Conservation (phyloP, 2,797 vertebrate species). For the Lepidocolaptes lacrymiger region DNA sequence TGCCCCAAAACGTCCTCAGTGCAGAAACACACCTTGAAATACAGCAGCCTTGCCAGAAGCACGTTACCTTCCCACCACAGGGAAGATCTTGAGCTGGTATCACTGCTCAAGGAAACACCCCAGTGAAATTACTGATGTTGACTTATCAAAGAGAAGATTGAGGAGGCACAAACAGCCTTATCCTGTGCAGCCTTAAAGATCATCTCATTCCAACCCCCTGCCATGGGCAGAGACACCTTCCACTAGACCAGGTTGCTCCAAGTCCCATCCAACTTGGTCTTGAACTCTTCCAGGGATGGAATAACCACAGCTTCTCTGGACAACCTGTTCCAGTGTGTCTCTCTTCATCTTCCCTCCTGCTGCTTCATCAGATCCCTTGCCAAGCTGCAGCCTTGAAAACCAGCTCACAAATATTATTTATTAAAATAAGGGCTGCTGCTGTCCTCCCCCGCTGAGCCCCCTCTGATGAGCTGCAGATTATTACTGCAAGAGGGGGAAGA, state of each 20-base stretch:
- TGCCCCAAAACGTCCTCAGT: not conserved
- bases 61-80: accelerated
- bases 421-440: not conserved
- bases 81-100: not conserved
- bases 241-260: not conserved
- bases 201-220: not conserved
- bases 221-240: not conserved
- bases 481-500: not conserved
- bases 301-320: not conserved
- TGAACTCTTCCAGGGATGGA: not conserved
- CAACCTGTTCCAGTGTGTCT: accelerated
- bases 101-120: not conserved
- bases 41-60: not conserved
- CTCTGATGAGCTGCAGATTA: not conserved
- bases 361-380: not conserved
- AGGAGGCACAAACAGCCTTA: not conserved
- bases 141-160: not conserved
- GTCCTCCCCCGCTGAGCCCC: accelerated
- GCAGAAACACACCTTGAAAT: not conserved
- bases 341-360: accelerated
- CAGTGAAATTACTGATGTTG: not conserved
- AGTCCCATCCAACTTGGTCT: not conserved
- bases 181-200: not conserved
- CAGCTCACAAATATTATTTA: not conserved
- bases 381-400: not conserved